Conservation (phyloP, 2,797 vertebrate genomes). For the Aselliscus stoliczkanus region DNA sequence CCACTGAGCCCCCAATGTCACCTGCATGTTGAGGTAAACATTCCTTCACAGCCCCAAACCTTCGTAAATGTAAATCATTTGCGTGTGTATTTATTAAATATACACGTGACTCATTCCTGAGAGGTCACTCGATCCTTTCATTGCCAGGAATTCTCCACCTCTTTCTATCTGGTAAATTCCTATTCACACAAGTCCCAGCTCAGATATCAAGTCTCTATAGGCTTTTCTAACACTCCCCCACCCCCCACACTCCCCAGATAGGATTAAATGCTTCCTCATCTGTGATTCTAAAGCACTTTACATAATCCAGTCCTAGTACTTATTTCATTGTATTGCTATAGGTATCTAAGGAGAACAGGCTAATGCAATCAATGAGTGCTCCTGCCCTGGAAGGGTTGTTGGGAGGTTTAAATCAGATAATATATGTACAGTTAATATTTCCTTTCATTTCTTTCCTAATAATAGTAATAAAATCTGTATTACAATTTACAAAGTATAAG, state of each 20-base stretch:
- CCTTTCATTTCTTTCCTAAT: slow-evolving; percentile 19
- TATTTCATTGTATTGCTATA: not conserved
- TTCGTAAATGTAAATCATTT: not conserved
- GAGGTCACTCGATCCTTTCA: slow-evolving; percentile 27
- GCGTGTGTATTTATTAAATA: slow-evolving; percentile 50
- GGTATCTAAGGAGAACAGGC: not conserved
- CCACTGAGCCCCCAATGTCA: not conserved
- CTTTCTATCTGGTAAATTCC: slow-evolving; percentile 35
- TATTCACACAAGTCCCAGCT: slow-evolving; percentile 1
- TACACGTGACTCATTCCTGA: slow-evolving; percentile 28
- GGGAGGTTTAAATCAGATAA: slow-evolving; percentile 16
- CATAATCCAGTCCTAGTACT: not conserved
- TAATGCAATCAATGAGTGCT: not conserved
- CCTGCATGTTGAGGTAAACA: not conserved
- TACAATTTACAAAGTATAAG: not conserved
- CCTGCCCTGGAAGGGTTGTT: not conserved
- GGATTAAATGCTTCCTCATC: slow-evolving; percentile 40
- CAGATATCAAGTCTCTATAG: slow-evolving; percentile 9
- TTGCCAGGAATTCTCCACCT: slow-evolving; percentile 39
- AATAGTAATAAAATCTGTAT: not conserved
- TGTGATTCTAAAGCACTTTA: slow-evolving; percentile 41
- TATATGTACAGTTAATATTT: not conserved
- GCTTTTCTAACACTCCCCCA: slow-evolving; percentile 4
- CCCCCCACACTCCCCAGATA: not conserved
- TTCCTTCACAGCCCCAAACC: not conserved